A percentile compares a stretch with the other conserved stretches of the same genome.
Conservation (phyloP, 2,113 vertebrate species). For the Prunella himalayana region DNA sequence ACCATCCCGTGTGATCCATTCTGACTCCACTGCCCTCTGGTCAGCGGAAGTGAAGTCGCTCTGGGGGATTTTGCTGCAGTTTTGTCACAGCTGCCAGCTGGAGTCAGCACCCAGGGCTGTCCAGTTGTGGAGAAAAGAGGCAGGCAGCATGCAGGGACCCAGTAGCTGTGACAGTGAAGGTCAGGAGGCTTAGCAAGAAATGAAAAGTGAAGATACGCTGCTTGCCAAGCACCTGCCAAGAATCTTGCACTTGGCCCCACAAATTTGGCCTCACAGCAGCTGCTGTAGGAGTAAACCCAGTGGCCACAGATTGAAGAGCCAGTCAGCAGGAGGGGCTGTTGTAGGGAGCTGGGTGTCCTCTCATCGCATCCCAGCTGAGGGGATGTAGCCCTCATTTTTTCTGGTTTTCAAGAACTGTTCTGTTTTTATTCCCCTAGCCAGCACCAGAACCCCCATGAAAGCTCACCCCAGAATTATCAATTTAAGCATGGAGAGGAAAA, state of each 20-base stretch:
- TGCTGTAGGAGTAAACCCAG: background rate
- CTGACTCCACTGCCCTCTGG: background rate
- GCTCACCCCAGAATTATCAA: background rate
- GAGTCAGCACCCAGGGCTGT: background rate
- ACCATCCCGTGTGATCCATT: background rate
- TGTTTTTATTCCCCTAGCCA: background rate
- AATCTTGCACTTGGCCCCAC: background rate
- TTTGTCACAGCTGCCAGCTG: background rate
- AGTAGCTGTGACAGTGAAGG: background rate
- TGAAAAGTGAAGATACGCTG: background rate
- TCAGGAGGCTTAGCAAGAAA: background rate
- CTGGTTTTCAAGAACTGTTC: background rate
- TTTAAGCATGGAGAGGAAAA: background rate
- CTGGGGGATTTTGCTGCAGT: background rate
- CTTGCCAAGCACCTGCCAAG: background rate
- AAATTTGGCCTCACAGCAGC: background rate
- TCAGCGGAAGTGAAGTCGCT: background rate
- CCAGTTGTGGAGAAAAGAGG: background rate
- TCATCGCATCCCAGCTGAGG: accelerated
- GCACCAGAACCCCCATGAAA: background rate
- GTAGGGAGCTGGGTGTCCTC: background rate
- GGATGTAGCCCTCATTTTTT: background rate
- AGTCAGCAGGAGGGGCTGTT: background rate
- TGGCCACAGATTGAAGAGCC: background rate
- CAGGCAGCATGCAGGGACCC: background rate